These are phyloP conservation scores for Stenodema calcarata DNA, from an alignment of 2,888 invertebrate species.

Conservation along the genomic window DNA sequence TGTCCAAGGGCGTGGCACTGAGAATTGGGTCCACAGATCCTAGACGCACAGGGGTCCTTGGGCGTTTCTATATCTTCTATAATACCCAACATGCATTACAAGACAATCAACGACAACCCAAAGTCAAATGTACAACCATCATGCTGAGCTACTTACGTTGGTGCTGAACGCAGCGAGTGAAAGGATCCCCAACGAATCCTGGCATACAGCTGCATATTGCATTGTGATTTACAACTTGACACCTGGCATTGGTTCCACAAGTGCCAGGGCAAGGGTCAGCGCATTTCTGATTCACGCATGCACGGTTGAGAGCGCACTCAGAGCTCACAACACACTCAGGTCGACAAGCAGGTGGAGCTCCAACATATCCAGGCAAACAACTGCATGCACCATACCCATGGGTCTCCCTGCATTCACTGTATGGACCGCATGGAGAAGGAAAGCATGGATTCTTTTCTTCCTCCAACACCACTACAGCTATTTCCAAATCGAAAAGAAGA, in stretches of 20 bases:
- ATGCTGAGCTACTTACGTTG: slow-evolving; percentile 57
- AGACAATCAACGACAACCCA: slow-evolving; percentile 46
- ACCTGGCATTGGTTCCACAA: slow-evolving; percentile 76
- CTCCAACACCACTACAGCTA: slow-evolving; percentile 51
- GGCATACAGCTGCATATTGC: slow-evolving; percentile 76
- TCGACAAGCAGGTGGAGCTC: slow-evolving; percentile 76
- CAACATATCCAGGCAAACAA: slow-evolving; percentile 73
- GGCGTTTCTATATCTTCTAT: slow-evolving; percentile 54
- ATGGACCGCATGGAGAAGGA: slow-evolving; percentile 73
- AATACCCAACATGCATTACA: slow-evolving; percentile 52
- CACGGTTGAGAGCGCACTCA: slow-evolving; percentile 74
- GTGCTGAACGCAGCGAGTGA: slow-evolving; percentile 68
- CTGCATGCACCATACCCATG: slow-evolving; percentile 76
- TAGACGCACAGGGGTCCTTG: slow-evolving; percentile 78
- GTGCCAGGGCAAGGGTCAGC: slow-evolving; percentile 76
- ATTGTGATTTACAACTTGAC: slow-evolving; percentile 77
- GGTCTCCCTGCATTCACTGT: slow-evolving; percentile 71
- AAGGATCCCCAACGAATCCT: slow-evolving; percentile 77
- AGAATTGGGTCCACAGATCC: slow-evolving; percentile 69
- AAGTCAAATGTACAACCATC: slow-evolving; percentile 13
- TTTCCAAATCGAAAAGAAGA: background rate
- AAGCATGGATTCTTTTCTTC: slow-evolving; percentile 57
- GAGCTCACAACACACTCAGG: slow-evolving; percentile 80
- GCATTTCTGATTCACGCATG: slow-evolving; percentile 79
- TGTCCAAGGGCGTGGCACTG: slow-evolving; percentile 65